Conservation (phyloP, 2,888 invertebrate species). For the Gisinianus flammeolus region DNA sequence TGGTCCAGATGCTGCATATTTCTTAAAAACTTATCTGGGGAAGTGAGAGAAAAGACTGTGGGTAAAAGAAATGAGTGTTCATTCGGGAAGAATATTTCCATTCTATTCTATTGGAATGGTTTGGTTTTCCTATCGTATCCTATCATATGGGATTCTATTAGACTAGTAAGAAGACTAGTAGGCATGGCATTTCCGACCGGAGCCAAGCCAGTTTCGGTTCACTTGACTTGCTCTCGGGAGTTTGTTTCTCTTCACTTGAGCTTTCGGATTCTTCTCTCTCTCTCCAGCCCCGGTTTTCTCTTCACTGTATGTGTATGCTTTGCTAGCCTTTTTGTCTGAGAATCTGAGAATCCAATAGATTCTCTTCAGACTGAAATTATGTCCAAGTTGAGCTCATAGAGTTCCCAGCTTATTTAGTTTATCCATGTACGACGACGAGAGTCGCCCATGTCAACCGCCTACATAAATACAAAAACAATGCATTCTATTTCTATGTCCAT, state of each 20-base stretch:
- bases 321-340: constrained; percentile 3
- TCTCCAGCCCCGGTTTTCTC: background rate
- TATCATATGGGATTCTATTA: background rate
- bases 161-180: no score
- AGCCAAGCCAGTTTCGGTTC: constrained; percentile 40
- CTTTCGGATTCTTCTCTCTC: constrained; percentile 11
- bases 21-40: constrained; percentile 22
- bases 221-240: constrained; percentile 19
- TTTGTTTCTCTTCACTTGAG: background rate
- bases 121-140: background rate
- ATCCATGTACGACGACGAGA: no score
- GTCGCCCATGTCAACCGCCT: no score
- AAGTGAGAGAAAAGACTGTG: constrained; percentile 21
- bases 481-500: no score
- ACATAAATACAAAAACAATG: no score
- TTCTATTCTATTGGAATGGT: background rate
- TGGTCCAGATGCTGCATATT: constrained; percentile 37
- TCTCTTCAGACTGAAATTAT: constrained; percentile 23
- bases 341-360: constrained; percentile 7
- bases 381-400: constrained; percentile 17
- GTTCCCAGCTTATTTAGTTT: no score
- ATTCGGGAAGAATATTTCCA: constrained; percentile 30
- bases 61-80: constrained; percentile 27
- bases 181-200: constrained; percentile 33
- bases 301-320: constrained; percentile 5